Conservation (phyloP, 2,113 vertebrate genomes). For the Tetrax tetrax region DNA sequence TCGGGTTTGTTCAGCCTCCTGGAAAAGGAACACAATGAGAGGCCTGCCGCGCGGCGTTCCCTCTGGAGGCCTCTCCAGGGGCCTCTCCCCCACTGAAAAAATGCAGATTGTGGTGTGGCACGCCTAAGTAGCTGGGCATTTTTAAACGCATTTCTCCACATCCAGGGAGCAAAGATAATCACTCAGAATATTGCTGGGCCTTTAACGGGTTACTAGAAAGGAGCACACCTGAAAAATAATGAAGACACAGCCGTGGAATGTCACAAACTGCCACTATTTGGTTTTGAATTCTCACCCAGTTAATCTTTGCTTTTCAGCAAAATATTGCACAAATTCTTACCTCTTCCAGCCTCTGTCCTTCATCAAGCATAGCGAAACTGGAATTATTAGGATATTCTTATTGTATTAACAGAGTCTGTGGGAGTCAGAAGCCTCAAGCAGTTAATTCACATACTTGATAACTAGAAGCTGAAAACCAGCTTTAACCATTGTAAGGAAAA, state of each 20-base stretch:
- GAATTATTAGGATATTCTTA: background rate
- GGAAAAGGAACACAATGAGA: conserved; percentile 33
- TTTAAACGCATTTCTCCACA: background rate
- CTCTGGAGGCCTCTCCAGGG: background rate
- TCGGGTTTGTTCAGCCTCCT: conserved; percentile 27
- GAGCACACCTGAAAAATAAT: background rate
- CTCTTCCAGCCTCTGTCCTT: background rate
- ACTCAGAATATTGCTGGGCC: background rate
- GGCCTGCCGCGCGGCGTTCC: background rate
- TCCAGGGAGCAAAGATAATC: background rate
- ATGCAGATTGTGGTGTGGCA: background rate
- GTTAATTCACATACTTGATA: background rate
- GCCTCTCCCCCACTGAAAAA: background rate
- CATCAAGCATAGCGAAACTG: background rate
- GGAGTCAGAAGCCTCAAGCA: background rate
- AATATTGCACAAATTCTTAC: background rate
- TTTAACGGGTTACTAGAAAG: background rate
- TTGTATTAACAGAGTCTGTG: background rate
- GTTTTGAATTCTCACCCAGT: background rate
- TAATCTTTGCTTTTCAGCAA: background rate
- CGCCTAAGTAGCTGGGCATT: background rate
- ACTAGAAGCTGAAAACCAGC: background rate
- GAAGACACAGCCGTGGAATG: background rate
- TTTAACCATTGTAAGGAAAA: background rate
- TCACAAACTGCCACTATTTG: background rate